Base-by-base conservation (phyloP, 2,888 invertebrate genomes). In the Spisula solida region DNA sequence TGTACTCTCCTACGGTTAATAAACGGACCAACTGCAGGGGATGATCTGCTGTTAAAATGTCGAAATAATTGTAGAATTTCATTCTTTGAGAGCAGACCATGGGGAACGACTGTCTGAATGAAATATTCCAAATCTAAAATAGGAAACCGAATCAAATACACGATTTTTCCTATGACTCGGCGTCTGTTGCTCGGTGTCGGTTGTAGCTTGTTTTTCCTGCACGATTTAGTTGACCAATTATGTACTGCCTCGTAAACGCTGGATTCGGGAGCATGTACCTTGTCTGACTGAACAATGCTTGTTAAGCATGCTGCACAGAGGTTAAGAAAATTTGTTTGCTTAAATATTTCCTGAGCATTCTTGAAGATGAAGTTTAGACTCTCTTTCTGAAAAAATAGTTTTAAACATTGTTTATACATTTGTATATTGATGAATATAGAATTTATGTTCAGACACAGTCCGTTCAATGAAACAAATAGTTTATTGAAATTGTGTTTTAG, bases 301-400 rank as follows among this genome's bases (percentile, higher is more conserved):
- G 97, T 97, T 51, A 98, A 97, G 93, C 98, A 98, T 60, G 97
- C 97, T 89, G 97, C 97, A 18, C 97, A 97, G 51, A 98, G 97
- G 89, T 98, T 98, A 90, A 97, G 97, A 70, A 98, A 97, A 78
- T 97, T 97, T 92, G 96, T 95, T 8, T 97, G 97, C 31, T 88
- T 85, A 41, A 92, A 87, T 0, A 90, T 86, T n/a, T 81, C 79
- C 47, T 87, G 83, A 10, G 90, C 88, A 60, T 91, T 86, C 66
- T 85, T 79, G 25, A 85, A 83, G 47, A 93, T 92, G 70, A 88
- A 91, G 18, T 90, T 85, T 0, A 93, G 80, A 75, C 93, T 92
- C 51, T 88, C 85, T 56, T 88, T 60, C 85, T 90, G 87, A 14
- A 87, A 88, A 25, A 79, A 78, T 18, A 41, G 8, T n/a, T n/a